A percentile compares a stretch with the other conserved stretches of the same genome.
phyloP scores from a whole-genome alignment of 2,113 vertebrate genomes.

The Pituophis catenifer region DNA sequence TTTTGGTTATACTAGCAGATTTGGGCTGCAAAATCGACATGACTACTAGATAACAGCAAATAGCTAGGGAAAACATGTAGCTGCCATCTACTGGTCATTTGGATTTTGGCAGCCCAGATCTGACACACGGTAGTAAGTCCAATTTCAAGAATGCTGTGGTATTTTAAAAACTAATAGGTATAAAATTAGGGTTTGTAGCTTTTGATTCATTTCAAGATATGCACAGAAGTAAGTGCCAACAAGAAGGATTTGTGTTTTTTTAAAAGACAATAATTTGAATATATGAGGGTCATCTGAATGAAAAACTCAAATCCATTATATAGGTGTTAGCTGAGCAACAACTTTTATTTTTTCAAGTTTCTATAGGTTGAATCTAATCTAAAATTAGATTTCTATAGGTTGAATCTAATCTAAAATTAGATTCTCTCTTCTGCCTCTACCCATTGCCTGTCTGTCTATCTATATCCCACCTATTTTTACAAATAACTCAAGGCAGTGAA shows the following conservation, averaged over 20 bases:
- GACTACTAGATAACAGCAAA: not conserved
- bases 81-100: not conserved
- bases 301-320: not conserved
- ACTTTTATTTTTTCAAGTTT: not conserved
- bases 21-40: no score
- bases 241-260: not conserved
- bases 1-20: no score
- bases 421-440: not conserved
- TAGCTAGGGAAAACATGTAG: not conserved
- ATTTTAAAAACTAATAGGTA: not conserved
- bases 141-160: not conserved
- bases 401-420: not conserved
- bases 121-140: not conserved
- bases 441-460: not conserved
- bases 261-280: not conserved
- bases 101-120: not conserved
- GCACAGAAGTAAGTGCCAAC: not conserved
- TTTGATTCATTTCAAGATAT: not conserved
- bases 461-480: not conserved
- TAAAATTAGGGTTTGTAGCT: not conserved
- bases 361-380: not conserved
- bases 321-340: not conserved
- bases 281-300: not conserved
- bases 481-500: not conserved
- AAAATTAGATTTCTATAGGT: not conserved